These are phyloP conservation scores for Mizuhopecten yessoensis DNA, from an alignment of 1,140 invertebrate genomes.

Conservation along the genomic window DNA sequence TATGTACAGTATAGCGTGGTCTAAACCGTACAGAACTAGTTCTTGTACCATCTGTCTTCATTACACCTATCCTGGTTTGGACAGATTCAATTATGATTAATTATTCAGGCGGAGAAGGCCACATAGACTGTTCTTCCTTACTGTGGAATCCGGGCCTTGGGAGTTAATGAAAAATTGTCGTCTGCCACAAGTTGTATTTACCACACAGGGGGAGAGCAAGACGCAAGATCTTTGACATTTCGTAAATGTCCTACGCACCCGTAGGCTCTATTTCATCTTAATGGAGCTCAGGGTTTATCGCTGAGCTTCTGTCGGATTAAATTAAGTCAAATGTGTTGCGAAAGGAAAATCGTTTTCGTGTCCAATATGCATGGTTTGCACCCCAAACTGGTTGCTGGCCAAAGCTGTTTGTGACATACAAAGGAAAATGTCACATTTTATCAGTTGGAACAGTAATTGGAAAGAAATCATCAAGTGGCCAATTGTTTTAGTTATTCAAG, in stretches of 20 bases:
- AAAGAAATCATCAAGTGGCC: no score
- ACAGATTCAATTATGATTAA: conserved; percentile 28
- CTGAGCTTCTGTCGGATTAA: conserved; percentile 31
- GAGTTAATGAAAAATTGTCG: conserved; percentile 39
- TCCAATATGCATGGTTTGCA: background rate
- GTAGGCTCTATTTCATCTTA: conserved; percentile 10
- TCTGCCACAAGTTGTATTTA: conserved; percentile 5
- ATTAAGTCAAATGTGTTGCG: conserved; percentile 17
- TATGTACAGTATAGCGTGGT: background rate
- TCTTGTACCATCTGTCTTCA: background rate
- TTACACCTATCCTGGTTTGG: background rate
- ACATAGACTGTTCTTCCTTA: background rate
- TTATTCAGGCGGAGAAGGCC: background rate
- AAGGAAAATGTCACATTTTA: no score
- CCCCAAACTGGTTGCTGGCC: background rate
- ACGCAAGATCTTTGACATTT: conserved; percentile 15
- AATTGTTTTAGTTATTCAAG: no score
- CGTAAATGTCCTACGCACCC: background rate
- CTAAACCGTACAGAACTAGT: background rate
- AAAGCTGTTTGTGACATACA: background rate
- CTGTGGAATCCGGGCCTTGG: background rate
- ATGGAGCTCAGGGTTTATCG: conserved; percentile 7
- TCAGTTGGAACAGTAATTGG: no score
- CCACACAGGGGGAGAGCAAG: background rate
- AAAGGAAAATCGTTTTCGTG: conserved; percentile 7